These are phyloP conservation scores for Drosophila percnosoma DNA, from an alignment of 2,888 invertebrate species.

Conservation along the genomic window DNA sequence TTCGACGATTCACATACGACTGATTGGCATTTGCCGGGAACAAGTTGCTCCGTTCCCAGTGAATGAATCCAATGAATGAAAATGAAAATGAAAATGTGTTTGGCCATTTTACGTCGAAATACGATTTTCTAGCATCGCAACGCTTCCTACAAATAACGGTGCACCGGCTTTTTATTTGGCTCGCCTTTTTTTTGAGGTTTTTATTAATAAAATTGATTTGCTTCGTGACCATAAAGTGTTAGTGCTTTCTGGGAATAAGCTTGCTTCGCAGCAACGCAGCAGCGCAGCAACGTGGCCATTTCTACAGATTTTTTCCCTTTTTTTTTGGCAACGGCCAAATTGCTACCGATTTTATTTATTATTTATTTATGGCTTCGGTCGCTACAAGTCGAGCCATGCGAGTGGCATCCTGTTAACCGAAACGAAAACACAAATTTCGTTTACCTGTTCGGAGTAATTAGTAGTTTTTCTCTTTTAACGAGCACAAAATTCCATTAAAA, in stretches of 20 bases:
- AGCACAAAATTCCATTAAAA: background rate
- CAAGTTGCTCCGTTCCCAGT: conserved; percentile 44
- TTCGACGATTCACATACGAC: conserved; percentile 7
- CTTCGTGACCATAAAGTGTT: conserved; percentile 42
- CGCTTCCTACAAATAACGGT: conserved; percentile 19
- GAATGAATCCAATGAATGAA: conserved; percentile 71
- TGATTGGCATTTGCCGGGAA: conserved; percentile 46
- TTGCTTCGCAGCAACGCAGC: conserved; percentile 35
- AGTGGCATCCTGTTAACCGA: conserved; percentile 51
- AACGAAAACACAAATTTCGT: conserved; percentile 5
- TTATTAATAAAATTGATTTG: conserved; percentile 68
- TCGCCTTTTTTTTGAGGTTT: conserved; percentile 29
- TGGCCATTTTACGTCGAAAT: background rate
- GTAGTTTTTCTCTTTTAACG: background rate
- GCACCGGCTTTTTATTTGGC: conserved; percentile 15
- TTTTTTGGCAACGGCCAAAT: background rate
- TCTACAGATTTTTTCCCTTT: background rate
- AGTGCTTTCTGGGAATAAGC: conserved; percentile 43
- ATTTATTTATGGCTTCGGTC: background rate
- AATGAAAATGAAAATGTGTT: conserved; percentile 42
- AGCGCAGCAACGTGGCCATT: conserved; percentile 3
- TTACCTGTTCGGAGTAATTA: conserved; percentile 7
- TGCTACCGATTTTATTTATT: background rate
- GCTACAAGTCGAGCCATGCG: conserved; percentile 59
- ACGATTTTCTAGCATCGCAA: conserved; percentile 3